Evolutionary conservation across 2,888 invertebrate genomes (phyloP).

Genomic region (Drosophila kokeensis): DNA sequence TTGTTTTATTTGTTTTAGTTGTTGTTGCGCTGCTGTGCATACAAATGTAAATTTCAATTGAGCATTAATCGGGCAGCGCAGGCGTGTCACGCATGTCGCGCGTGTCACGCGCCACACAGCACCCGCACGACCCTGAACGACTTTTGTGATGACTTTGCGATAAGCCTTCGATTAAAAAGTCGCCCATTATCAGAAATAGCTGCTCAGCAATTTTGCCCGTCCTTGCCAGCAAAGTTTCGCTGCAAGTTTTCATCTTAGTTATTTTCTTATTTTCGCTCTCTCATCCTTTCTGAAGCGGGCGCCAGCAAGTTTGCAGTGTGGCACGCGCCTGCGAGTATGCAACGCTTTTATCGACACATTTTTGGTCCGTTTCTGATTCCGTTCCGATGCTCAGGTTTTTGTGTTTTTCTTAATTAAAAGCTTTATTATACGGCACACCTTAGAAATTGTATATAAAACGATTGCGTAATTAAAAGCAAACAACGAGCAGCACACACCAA

Average conservation of each 20-base stretch:
- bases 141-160: constrained; percentile 50
- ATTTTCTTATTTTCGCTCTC: neutral
- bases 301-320: constrained; percentile 15
- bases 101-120: constrained; percentile 10
- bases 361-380: constrained; percentile 1
- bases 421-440: constrained; percentile 67
- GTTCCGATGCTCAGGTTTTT: constrained; percentile 3
- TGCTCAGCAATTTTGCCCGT: constrained; percentile 48
- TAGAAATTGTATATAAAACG: constrained; percentile 58
- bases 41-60: constrained; percentile 74
- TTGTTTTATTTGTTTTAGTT: constrained; percentile 2
- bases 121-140: constrained; percentile 38
- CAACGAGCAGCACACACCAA: constrained; percentile 29
- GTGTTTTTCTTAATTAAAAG: constrained; percentile 67
- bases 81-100: constrained; percentile 31
- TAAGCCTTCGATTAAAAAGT: constrained; percentile 63
- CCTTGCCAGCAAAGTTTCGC: constrained; percentile 44
- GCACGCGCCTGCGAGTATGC: constrained; percentile 28
- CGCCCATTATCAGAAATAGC: constrained; percentile 47
- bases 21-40: constrained; percentile 50
- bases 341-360: constrained; percentile 8
- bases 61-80: constrained; percentile 61
- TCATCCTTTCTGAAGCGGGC: neutral
- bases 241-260: constrained; percentile 39
- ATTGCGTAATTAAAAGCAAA: constrained; percentile 76